These are phyloP conservation scores for Lipotes vexillifer DNA, from an alignment of 2,113 vertebrate genomes.

Conservation along the genomic window DNA sequence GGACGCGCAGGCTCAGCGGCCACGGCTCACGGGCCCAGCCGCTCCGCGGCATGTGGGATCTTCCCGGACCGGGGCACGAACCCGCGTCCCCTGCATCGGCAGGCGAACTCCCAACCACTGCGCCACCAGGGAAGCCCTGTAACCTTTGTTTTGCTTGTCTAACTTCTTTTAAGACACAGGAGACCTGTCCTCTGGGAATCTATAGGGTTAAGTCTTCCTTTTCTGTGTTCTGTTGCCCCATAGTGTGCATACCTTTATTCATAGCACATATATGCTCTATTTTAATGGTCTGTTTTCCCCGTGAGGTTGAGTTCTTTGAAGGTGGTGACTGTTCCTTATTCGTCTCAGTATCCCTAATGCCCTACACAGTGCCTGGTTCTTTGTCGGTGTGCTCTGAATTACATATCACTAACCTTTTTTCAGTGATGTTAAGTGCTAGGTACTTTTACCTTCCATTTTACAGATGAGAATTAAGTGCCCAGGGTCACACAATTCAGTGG, in stretches of 20 bases:
- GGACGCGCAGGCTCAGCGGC: too few species aligned
- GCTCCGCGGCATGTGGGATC: too few species aligned
- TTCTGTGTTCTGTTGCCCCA: neutral
- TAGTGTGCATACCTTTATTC: neutral
- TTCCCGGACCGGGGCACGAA: too few species aligned
- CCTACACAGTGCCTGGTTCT: neutral
- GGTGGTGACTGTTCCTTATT: neutral
- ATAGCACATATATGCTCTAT: neutral
- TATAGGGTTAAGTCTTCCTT: neutral
- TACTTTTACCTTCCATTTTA: neutral
- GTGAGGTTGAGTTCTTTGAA: conserved; percentile 4
- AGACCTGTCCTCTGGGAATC: neutral
- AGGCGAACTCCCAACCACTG: too few species aligned
- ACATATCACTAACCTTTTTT: neutral
- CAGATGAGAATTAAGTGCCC: neutral
- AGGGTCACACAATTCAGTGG: neutral
- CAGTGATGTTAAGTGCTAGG: neutral
- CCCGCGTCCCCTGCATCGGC: too few species aligned
- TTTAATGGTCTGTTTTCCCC: neutral
- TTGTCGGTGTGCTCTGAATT: neutral
- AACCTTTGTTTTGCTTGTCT: neutral
- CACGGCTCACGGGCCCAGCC: too few species aligned
- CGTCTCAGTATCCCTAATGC: neutral
- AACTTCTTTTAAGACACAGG: neutral
- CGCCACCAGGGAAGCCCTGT: too few species aligned